phyloP scores from a whole-genome alignment of 37 sponge, comb jelly and placozoan species.

The Crambe crambe region DNA sequence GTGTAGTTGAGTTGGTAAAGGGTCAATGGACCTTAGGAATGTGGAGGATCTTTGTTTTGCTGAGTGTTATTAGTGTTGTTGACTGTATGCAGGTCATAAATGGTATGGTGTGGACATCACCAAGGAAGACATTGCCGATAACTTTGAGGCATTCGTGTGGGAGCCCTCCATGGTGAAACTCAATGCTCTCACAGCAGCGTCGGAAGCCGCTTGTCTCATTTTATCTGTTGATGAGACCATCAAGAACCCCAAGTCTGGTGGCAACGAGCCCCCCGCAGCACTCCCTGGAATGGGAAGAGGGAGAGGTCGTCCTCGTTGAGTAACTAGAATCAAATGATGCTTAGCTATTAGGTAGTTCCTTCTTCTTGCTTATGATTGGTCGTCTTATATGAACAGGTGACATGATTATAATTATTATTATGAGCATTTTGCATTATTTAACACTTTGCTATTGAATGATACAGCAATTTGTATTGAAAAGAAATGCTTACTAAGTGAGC shows the following conservation, averaged over 20 bases:
- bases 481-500: no score
- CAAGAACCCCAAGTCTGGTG: constrained; percentile 84
- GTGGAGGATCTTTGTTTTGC: no score
- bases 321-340: neutral
- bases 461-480: no score
- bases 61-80: no score
- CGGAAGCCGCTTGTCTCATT: constrained; percentile 93
- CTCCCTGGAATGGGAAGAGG: constrained; percentile 38
- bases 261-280: constrained; percentile 22
- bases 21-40: no score
- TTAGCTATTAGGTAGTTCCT: neutral
- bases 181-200: constrained; percentile 95
- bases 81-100: constrained; percentile 65
- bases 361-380: neutral
- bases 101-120: constrained; percentile 99
- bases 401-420: neutral
- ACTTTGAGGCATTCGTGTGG: constrained; percentile 97
- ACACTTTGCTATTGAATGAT: no score
- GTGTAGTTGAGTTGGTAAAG: no score
- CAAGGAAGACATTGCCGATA: constrained; percentile 92
- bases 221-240: constrained; percentile 99
- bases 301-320: constrained; percentile 8
- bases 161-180: constrained; percentile 95
- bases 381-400: no score
- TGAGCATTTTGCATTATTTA: no score